Base-by-base conservation (phyloP, 2,113 vertebrate species). In the Cranoglanis bouderius region DNA sequence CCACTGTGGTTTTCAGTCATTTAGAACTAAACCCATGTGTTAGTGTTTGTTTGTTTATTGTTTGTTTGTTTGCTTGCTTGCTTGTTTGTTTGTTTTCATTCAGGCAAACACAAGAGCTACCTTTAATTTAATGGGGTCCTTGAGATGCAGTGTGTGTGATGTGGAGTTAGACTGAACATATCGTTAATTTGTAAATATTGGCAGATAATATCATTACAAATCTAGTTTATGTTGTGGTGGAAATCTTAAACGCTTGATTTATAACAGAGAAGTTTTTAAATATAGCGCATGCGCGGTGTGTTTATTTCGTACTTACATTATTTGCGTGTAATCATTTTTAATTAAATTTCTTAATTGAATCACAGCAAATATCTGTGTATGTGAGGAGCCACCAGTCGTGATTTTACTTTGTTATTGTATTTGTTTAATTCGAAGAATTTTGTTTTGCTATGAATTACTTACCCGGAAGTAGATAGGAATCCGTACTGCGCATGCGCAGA, bases 401-500 rank as follows among this genome's bases (percentile, higher is more conserved):
- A 19, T 55, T 55, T 55, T 55, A 55, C 16, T 55, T 55, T 19
- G 19, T 19, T 4, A 19, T 18, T 55, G 10, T 55, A 21, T 53
- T 55, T 10, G 16, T 55, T 55, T n/a, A 24, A 82, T 13, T 38
- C 24, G 2, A 80, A 80, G 8, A 7, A 16, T 21, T 59, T 38
- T 6, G 35, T 59, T 82, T 72, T 38, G 35, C 35, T 10, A 3
- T 26, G 13, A 5, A 1, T 29, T 40, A 4, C 61, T 14, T 8
- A 61, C 81, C 55, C 81, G 81, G 81, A 82, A 82, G 81, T 82
- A 59, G 46, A n/a, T 51, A 2, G 1, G 1, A 1, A 35, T 61
- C 21, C 0, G 81, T 40, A 83, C 1, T 72, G 65, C 84, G 84
- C 84, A 72, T 85, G 84, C 65, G 84, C 84, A 72, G 84, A 21